phyloP scores from a whole-genome alignment of 1,140 invertebrate genomes.

The Eumeta japonica region DNA sequence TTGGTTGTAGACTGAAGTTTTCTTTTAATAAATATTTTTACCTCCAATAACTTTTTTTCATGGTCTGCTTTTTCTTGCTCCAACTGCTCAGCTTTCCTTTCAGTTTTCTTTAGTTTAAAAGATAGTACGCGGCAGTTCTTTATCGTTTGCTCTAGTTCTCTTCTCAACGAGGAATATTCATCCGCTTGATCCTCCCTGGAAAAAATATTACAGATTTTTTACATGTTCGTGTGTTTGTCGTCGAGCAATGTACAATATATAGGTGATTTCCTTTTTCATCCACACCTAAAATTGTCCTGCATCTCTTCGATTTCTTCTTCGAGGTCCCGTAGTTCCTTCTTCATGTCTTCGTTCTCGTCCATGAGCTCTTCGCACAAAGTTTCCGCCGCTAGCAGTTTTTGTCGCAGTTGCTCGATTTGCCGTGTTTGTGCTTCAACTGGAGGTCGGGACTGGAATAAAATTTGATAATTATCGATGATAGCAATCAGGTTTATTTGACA shows the following conservation, averaged over 20 bases:
- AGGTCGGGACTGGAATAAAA: constrained; percentile 37
- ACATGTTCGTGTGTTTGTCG: constrained; percentile 2
- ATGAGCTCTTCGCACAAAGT: constrained; percentile 87
- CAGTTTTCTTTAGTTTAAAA: constrained; percentile 96
- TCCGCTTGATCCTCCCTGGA: constrained; percentile 93
- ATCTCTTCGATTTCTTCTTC: constrained; percentile 98
- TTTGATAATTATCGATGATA: neutral
- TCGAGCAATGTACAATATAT: too few species aligned
- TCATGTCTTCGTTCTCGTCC: constrained; percentile 96
- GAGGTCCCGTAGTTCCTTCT: constrained; percentile 88
- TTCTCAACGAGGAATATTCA: constrained; percentile 91
- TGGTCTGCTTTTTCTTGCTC: constrained; percentile 79
- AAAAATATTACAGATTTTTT: constrained; percentile 9
- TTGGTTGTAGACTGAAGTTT: too few species aligned
- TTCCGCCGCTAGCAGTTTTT: constrained; percentile 82
- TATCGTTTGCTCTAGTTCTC: constrained; percentile 91
- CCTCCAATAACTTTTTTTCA: constrained; percentile 69
- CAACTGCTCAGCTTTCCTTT: constrained; percentile 84
- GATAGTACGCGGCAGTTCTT: constrained; percentile 98
- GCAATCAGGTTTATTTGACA: neutral
- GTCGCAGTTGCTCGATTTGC: constrained; percentile 68
- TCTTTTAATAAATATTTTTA: too few species aligned
- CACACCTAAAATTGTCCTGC: constrained; percentile 89
- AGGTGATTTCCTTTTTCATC: constrained; percentile 1
- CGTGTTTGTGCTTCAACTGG: constrained; percentile 57